Evolutionary conservation across 2,797 vertebrate species (phyloP), one percentile per base, ranked within the genome.

Genomic region (Perodicticus potto): DNA sequence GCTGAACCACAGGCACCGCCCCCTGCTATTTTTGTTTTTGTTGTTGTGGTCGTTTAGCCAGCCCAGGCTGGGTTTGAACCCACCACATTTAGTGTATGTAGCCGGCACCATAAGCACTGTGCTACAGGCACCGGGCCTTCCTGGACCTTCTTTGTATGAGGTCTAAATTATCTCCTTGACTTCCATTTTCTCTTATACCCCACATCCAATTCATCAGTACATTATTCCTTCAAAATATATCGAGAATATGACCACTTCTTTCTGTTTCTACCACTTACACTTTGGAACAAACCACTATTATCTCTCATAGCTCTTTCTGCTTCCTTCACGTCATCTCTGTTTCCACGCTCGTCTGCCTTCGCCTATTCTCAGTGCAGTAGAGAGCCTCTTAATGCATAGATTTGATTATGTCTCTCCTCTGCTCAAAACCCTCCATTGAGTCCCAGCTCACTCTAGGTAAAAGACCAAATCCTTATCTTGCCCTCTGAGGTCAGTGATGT

Each of bases 271-370:
- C n/a, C 32, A 53, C n/a, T 23, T 11, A 7, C 34, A 73, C 40
- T 73, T 27, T 43, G 45, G 88, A 81, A 74, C 17, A 67, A 40
- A 76, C 32, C 55, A 55, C 53, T 43, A 32, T 69, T n/a, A 34
- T 27, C 57, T 78, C 53, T 67, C 22, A 57, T 34, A 34, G 55
- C 53, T 86, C 83, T 63, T 89, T 70, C 63, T 16, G 27, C 55
- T 86, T 94, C 40, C 80, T 91, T 92, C n/a, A 55, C 34, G 17
- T 67, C 55, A 45, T 61, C 78, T 63, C 63, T 85, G 37, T 45
- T 80, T 45, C 37, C 29, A 59, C 12, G 55, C 40, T 70, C 49
- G 16, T 55, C 20, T 53, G 70, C 80, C 70, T 37, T 86, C 37
- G 63, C 53, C 73, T 57, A 20, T 63, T 77, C 86, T 77, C 45